These are phyloP conservation scores for Sinonovacula constricta DNA, from an alignment of 1,140 invertebrate genomes.

Conservation along the genomic window DNA sequence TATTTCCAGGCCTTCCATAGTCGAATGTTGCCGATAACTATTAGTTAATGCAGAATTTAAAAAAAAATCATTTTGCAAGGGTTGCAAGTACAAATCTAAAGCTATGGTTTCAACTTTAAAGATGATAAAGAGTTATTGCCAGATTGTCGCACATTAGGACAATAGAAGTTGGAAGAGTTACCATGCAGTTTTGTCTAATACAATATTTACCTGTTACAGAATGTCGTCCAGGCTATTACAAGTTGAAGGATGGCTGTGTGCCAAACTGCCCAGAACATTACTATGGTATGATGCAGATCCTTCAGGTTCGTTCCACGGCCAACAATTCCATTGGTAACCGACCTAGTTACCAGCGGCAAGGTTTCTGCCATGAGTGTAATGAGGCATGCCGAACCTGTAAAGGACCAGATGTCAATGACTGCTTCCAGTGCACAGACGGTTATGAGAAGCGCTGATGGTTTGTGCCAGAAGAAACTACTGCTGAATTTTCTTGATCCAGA, in stretches of 20 bases:
- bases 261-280: conserved; percentile 71
- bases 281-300: conserved; percentile 68
- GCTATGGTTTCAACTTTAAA: too few species aligned
- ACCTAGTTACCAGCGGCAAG: conserved; percentile 58
- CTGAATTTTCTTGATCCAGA: conserved; percentile 72
- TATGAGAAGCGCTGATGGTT: conserved; percentile 61
- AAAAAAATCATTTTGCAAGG: too few species aligned
- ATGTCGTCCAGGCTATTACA: conserved; percentile 72
- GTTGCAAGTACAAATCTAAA: too few species aligned
- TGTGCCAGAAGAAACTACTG: conserved; percentile 68
- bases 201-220: conserved; percentile 64
- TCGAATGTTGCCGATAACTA: too few species aligned
- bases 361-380: conserved; percentile 68
- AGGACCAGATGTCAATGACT: conserved; percentile 62
- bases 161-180: neutral
- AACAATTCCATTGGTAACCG: conserved; percentile 48
- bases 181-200: neutral
- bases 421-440: conserved; percentile 69
- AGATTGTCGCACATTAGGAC: too few species aligned
- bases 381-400: conserved; percentile 71
- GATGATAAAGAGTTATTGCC: too few species aligned
- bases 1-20: too few species aligned
- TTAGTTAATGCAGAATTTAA: too few species aligned
- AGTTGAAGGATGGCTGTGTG: conserved; percentile 70
- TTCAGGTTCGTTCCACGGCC: conserved; percentile 54